Evolutionary conservation across 2,113 vertebrate genomes (phyloP), one percentile per base, ranked within the genome.

Genomic region (Agelaius tricolor): DNA sequence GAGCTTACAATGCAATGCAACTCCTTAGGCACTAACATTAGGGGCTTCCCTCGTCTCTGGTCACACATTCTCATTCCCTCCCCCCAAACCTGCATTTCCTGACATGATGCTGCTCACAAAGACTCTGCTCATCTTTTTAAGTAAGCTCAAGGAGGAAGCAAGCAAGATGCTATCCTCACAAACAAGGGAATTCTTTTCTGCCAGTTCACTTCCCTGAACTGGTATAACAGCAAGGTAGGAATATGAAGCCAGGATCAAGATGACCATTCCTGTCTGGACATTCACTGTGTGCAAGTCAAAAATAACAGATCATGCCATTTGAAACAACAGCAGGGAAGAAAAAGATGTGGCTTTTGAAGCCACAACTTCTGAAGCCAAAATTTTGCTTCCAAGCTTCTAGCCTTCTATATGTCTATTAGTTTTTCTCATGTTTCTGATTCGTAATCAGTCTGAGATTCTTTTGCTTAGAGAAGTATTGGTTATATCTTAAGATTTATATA

Each of bases 211-310:
- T 77, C 51, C 41, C 61, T 82, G 19, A 77, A 27, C 7, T 35
- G 21, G 15, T 24, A 1, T 37, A 77, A n/a, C 10, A 84, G 58
- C 6, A 14, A 76, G 39, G 28, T 27, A 35, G 22, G 59, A 79
- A 28, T 57, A 23, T 15, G 21, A 78, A 87, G n/a, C 18, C 62
- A 63, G 43, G 21, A 65, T 33, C 37, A 51, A 76, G 46, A 81
- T 0, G 1, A 33, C 11, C 0, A 0, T 33, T 90, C 69, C 61
- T 7, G 1, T 62, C 74, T 73, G 68, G 30, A 72, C 6, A 3
- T 65, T 73, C 62, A 69, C 39, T 44, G 46, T 52, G 51, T 61
- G 44, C 17, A 88, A 44, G 43, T 71, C 9, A 67, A 82, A 94
- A 78, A 41, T 9, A 82, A 46, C 4, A 11, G 26, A 83, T 54